A percentile compares a stretch with the other conserved stretches of the same genome.
These are phyloP conservation scores for Meandrina meandrites DNA, from an alignment of 92 coral and sea anemone genomes.

Conservation along the genomic window DNA sequence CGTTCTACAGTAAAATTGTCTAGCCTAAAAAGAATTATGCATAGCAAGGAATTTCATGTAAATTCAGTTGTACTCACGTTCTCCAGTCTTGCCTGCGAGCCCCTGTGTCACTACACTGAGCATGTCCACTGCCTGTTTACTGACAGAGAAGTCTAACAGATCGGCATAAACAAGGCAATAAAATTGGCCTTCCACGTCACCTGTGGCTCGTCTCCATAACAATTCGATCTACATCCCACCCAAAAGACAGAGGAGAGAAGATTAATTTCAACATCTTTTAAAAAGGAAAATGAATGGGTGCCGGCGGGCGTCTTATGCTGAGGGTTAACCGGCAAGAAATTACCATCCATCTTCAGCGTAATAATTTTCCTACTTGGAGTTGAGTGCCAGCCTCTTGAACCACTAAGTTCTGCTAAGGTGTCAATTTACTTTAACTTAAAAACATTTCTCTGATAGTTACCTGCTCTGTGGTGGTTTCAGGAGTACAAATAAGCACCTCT, in stretches of 20 bases:
- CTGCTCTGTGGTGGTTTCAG: constrained; percentile 69
- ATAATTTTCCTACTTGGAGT: too few species aligned
- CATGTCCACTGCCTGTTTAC: constrained; percentile 65
- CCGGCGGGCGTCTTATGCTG: too few species aligned
- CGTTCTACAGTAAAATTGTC: background rate
- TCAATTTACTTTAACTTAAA: background rate
- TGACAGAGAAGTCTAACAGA: constrained; percentile 68
- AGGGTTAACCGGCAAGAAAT: too few species aligned
- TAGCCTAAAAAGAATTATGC: background rate
- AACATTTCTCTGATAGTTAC: constrained; percentile 12
- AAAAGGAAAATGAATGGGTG: too few species aligned
- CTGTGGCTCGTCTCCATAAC: constrained; percentile 76
- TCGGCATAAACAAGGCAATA: constrained; percentile 79
- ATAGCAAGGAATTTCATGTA: background rate
- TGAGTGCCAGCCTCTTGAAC: too few species aligned
- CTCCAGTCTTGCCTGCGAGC: constrained; percentile 35
- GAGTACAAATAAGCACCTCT: constrained; percentile 70
- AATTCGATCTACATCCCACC: constrained; percentile 50
- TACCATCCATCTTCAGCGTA: too few species aligned
- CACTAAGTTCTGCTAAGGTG: background rate
- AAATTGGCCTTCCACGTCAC: constrained; percentile 57
- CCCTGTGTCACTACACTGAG: constrained; percentile 42
- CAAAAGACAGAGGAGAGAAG: background rate
- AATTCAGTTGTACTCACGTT: constrained; percentile 12
- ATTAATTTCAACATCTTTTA: background rate